Evolutionary conservation across 2,888 invertebrate genomes (phyloP).

Genomic region (Pachydiplax longipennis): DNA sequence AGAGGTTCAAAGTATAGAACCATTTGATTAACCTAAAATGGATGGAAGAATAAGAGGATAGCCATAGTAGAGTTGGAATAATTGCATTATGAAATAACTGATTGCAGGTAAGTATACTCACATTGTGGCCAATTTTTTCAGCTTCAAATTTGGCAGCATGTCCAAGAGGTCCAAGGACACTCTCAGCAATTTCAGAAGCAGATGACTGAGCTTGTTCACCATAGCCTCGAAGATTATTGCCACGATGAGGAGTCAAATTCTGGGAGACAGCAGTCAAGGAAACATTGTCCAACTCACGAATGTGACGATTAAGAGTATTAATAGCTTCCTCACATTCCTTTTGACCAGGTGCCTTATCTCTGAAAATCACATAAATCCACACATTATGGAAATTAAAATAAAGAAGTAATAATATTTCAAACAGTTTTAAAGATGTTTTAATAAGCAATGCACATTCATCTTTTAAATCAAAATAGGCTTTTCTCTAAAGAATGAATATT

Average conservation of each 20-base stretch:
- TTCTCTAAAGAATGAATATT: too few relatives aligned
- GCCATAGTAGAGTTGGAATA: not conserved
- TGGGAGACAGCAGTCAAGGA: slow-evolving; percentile 88
- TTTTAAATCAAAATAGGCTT: too few relatives aligned
- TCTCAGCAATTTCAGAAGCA: slow-evolving; percentile 81
- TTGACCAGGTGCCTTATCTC: slow-evolving; percentile 96
- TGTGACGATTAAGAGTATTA: slow-evolving; percentile 76
- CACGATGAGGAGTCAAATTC: slow-evolving; percentile 72
- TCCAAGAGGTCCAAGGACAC: slow-evolving; percentile 79
- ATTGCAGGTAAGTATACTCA: slow-evolving; percentile 64
- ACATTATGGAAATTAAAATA: not conserved
- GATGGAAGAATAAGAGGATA: slow-evolving; percentile 52
- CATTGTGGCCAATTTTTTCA: slow-evolving; percentile 90
- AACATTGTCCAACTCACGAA: slow-evolving; percentile 85
- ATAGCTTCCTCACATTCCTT: slow-evolving; percentile 88
- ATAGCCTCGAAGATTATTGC: slow-evolving; percentile 75
- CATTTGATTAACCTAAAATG: slow-evolving; percentile 59
- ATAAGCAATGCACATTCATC: too few relatives aligned
- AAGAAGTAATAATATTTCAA: too few relatives aligned
- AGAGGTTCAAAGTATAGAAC: slow-evolving; percentile 85
- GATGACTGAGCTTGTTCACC: slow-evolving; percentile 82
- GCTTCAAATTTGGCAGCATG: slow-evolving; percentile 89
- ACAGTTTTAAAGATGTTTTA: too few relatives aligned
- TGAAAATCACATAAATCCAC: slow-evolving; percentile 54
- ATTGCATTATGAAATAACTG: not conserved